Evolutionary conservation across 2,113 vertebrate species (phyloP), one percentile per base, ranked within the genome.

Genomic region (Boleophthalmus pectinirostris): DNA sequence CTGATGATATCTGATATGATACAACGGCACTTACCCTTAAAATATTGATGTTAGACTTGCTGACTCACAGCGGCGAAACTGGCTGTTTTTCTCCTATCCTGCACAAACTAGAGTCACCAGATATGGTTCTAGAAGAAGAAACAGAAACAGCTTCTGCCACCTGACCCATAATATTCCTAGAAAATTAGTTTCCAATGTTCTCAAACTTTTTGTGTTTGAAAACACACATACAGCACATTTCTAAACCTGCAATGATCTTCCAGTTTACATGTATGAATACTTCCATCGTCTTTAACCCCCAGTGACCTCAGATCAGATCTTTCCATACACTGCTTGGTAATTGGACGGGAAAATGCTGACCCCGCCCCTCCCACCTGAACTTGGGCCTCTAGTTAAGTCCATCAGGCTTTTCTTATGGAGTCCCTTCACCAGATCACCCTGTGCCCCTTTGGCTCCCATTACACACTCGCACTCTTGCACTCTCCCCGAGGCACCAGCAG

Each of bases 271-370:
- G 67, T 45, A 73, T 63, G 65, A 73, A 69, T 76, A 25, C 51
- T 56, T 23, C 57, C 25, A 18, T n/a, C 35, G 43, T 78, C 65
- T 83, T 85, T 81, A 84, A 83, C 81, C 82, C 66, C 4, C 0
- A 3, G 25, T 72, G 73, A 66, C 60, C 56, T 66, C 57, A 51
- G 73, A 54, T 49, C 72, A 18, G 70, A 79, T 74, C 43, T 69
- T 69, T 6, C 49, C 6, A 46, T 47, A 3, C 29, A 68, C 1
- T 54, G 66, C 4, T 3, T 69, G 46, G 72, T 87, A 91, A 89
- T 90, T 91, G 85, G 87, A 87, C 87, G 84, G 74, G 79, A 88
- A 88, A 82, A 46, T 5, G 25, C 45, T 51, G 66, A 89, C 83
- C 83, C 71, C 12, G 78, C 73, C 51, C 3, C 49, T 24, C 61